phyloP scores from a whole-genome alignment of 2,888 invertebrate genomes.

The Cyaniris semiargus region DNA sequence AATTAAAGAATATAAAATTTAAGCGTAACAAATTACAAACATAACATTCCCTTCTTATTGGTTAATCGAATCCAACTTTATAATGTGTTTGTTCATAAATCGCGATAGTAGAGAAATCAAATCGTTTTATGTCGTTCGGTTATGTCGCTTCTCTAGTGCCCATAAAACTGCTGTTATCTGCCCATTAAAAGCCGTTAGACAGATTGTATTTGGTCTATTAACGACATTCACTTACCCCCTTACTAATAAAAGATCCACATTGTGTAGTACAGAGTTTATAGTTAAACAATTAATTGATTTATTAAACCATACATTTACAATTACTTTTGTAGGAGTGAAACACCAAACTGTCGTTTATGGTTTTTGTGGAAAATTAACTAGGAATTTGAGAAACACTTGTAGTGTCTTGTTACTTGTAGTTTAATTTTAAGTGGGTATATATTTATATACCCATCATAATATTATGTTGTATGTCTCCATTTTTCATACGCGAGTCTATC shows the following conservation, averaged over 20 bases:
- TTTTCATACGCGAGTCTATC: no score
- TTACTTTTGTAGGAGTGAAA: no score
- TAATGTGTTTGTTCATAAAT: constrained; percentile 22
- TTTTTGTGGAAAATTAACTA: no score
- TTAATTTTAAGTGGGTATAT: no score
- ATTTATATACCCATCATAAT: no score
- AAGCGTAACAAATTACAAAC: no score
- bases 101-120: constrained; percentile 18
- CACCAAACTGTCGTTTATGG: no score
- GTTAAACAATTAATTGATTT: not conserved
- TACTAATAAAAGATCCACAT: not conserved
- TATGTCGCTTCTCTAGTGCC: constrained; percentile 18
- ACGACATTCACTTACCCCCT: not conserved
- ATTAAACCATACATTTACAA: no score
- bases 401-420: no score
- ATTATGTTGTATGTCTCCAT: no score
- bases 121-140: constrained; percentile 27
- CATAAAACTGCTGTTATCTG: constrained; percentile 22
- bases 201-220: constrained; percentile 11
- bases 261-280: not conserved
- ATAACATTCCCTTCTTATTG: not conserved
- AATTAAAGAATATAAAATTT: no score
- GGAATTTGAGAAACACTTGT: no score
- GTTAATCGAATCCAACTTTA: not conserved
- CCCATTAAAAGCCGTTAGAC: constrained; percentile 14